A percentile compares a stretch with the other conserved stretches of the same genome.
phyloP scores from a whole-genome alignment of 1,140 invertebrate species.

The Cydia pomonella region DNA sequence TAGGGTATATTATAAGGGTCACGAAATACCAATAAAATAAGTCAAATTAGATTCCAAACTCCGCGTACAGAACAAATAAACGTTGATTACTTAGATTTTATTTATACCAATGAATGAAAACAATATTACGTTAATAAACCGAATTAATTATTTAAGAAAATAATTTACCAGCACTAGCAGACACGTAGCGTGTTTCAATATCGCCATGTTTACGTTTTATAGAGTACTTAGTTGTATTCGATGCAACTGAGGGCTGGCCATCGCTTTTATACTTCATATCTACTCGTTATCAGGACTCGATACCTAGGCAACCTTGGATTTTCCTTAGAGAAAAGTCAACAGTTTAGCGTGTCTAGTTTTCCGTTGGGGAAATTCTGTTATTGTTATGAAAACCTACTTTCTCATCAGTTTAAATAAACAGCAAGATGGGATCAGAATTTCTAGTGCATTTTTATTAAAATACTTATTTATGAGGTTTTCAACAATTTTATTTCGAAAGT shows the following conservation, averaged over 20 bases:
- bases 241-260: not conserved
- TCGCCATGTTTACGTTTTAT: conserved; percentile 20
- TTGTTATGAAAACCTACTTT: not conserved
- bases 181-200: not conserved
- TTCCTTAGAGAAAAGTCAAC: conserved; percentile 22
- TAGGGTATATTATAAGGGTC: too few relatives aligned
- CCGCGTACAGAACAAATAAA: not conserved
- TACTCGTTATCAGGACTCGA: conserved; percentile 11
- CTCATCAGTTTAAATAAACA: not conserved
- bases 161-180: conserved; percentile 16
- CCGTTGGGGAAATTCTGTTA: conserved; percentile 1
- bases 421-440: too few relatives aligned
- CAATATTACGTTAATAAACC: not conserved
- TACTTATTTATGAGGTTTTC: too few relatives aligned
- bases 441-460: too few relatives aligned
- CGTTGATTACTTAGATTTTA: not conserved
- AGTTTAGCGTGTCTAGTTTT: not conserved
- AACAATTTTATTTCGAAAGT: too few relatives aligned
- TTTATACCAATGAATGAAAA: not conserved
- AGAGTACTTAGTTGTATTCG: not conserved
- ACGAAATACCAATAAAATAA: too few relatives aligned
- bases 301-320: conserved; percentile 21
- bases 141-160: conserved; percentile 5
- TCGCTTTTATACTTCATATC: conserved; percentile 20
- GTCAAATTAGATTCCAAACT: not conserved